Base-by-base conservation (phyloP, 2,113 vertebrate genomes). In the Phyllostomus hastatus region DNA sequence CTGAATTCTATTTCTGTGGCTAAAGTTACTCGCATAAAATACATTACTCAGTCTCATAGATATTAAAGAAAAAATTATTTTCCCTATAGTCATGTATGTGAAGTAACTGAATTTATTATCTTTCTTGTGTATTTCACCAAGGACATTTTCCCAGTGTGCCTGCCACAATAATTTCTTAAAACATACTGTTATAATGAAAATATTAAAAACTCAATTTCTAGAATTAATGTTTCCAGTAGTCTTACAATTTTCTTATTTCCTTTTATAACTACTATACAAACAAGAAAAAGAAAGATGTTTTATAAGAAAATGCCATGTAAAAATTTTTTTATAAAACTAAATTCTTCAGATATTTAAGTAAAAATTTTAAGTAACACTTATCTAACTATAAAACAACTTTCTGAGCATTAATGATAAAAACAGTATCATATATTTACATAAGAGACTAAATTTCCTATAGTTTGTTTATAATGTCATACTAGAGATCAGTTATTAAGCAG, bases 21-120 rank as follows among this genome's bases (percentile, higher is more conserved):
- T 70, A 7, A 22, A 43, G 31, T 66, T 75, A 91, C 46, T 82
- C 73, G 79, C n/a, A 96, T 70, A 48, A 92, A 97, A 96, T 90
- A 35, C 26, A 93, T 48, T 96, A 67, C n/a, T 81, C 22, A 6
- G 50, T 73, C n/a, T 88, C 54, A 70, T 8, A 69, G 31, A 91
- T n/a, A 73, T 91, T 52, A 78, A n/a, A 69, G 33, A 70, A 73
- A 70, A 24, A 91, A 59, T 57, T 85, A 11, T 61, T 86, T 94
- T 91, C 10, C 31, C 46, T 90, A 31, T 73, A 48, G 19, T 73
- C 59, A 8, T 22, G 52, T 33, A 59, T 64, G 69, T 46, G n/a
- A 24, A 73, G 9, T 33, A 80, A 52, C 81, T 72, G 28, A 33
- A 83, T 46, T 83, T n/a, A n/a, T 69, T 82, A 41, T 41, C 17